Percentiles rank a stretch among this genome's conserved stretches.
These are phyloP conservation scores for Dryadula phaetusa DNA, from an alignment of 2,888 invertebrate species.

Conservation along the genomic window DNA sequence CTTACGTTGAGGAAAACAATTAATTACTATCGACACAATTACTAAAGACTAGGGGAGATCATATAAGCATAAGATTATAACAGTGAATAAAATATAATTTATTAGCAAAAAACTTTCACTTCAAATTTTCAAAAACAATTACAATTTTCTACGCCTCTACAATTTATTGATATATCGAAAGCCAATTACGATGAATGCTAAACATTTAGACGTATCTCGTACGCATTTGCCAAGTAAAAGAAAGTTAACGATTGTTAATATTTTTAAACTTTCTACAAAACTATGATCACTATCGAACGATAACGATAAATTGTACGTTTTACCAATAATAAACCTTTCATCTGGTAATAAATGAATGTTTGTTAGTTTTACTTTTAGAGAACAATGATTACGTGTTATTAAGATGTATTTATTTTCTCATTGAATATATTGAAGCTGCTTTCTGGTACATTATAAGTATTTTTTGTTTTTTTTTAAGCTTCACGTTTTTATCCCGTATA, in stretches of 20 bases:
- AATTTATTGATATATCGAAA: not conserved
- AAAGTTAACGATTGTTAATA: slow-evolving; percentile 44
- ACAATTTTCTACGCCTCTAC: slow-evolving; percentile 9
- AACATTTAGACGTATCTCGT: slow-evolving; percentile 36
- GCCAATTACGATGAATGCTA: slow-evolving; percentile 6
- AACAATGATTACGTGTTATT: slow-evolving; percentile 11
- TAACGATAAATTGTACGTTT: slow-evolving; percentile 42
- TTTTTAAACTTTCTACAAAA: slow-evolving; percentile 46
- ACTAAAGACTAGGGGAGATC: slow-evolving; percentile 14
- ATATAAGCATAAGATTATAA: slow-evolving; percentile 7
- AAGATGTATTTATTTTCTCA: slow-evolving; percentile 1
- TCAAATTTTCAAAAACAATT: not conserved
- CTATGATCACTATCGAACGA: slow-evolving; percentile 39
- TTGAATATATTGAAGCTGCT: too few species aligned
- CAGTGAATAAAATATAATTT: not conserved
- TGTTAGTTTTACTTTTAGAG: slow-evolving; percentile 23
- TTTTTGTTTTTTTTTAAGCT: too few species aligned
- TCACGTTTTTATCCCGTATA: too few species aligned
- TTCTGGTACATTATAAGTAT: too few species aligned
- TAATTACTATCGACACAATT: slow-evolving; percentile 60
- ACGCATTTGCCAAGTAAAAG: slow-evolving; percentile 44
- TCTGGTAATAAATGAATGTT: slow-evolving; percentile 31
- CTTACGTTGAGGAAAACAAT: slow-evolving; percentile 69
- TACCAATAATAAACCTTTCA: slow-evolving; percentile 31
- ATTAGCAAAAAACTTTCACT: slow-evolving; percentile 7